These are phyloP conservation scores for Trogon melanurus DNA, from an alignment of 2,113 vertebrate genomes.

Conservation along the genomic window DNA sequence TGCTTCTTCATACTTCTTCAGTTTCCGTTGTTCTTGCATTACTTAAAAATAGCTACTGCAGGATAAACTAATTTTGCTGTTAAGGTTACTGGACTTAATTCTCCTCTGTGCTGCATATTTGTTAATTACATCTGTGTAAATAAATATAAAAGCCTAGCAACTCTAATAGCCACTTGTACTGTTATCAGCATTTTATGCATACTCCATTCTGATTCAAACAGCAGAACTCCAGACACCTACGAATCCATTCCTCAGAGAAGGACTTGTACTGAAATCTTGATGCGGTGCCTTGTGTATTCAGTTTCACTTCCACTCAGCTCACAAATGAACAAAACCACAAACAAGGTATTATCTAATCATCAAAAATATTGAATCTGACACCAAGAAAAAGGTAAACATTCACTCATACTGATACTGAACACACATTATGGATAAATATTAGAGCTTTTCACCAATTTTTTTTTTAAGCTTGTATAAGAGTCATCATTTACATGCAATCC, in stretches of 20 bases:
- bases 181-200: not conserved
- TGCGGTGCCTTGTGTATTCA: not conserved
- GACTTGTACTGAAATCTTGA: not conserved
- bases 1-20: slow-evolving; percentile 3
- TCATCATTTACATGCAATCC: not conserved
- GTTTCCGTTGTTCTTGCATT: not conserved
- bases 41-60: slow-evolving; percentile 20
- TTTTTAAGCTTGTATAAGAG: not conserved
- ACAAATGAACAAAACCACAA: slow-evolving; percentile 26
- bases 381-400: not conserved
- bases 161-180: not conserved
- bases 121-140: slow-evolving; percentile 8
- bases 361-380: not conserved
- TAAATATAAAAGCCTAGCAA: not conserved
- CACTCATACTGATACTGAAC: not conserved
- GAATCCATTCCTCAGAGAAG: not conserved
- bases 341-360: not conserved
- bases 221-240: not conserved
- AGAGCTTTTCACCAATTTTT: not conserved
- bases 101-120: not conserved
- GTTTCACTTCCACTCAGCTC: not conserved
- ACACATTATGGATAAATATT: not conserved
- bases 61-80: slow-evolving; percentile 10
- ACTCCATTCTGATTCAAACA: not conserved
- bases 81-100: slow-evolving; percentile 6